These are phyloP conservation scores for Drosophila melanica DNA, from an alignment of 1,140 invertebrate genomes.

Conservation along the genomic window DNA sequence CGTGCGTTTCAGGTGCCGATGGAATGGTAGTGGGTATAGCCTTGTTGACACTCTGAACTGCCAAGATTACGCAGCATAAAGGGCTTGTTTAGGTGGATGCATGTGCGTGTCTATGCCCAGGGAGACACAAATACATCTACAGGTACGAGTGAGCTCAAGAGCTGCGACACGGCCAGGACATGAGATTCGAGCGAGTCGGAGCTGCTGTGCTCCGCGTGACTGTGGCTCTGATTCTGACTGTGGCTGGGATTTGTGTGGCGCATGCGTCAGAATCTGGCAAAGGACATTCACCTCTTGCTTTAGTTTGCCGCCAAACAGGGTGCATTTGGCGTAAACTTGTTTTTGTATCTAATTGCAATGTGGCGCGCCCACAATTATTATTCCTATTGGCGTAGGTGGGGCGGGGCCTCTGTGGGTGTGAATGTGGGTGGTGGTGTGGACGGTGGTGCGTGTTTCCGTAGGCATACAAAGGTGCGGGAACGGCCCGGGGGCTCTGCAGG, in stretches of 20 bases:
- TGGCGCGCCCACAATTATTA: conserved; percentile 52
- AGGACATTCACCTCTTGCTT: conserved; percentile 72
- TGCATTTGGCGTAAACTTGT: conserved; percentile 67
- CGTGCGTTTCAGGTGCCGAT: neutral
- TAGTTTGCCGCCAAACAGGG: conserved; percentile 74
- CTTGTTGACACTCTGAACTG: conserved; percentile 4
- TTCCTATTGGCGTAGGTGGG: neutral
- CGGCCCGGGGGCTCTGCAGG: neutral
- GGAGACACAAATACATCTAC: neutral
- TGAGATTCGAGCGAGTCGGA: conserved; percentile 6
- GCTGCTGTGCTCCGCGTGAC: conserved; percentile 6
- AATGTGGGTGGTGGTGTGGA: neutral
- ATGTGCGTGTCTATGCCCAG: conserved; percentile 3
- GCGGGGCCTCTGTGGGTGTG: too few species aligned
- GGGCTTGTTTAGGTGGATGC: conserved; percentile 20
- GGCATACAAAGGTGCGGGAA: neutral
- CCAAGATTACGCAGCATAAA: neutral
- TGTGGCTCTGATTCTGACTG: neutral
- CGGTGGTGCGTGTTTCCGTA: neutral
- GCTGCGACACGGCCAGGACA: conserved; percentile 24
- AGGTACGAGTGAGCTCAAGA: conserved; percentile 13
- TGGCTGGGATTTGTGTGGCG: conserved; percentile 38
- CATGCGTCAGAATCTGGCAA: conserved; percentile 55
- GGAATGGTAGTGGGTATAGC: neutral
- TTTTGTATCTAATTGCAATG: conserved; percentile 69